Percentiles rank a stretch among this genome's conserved stretches.
These are phyloP conservation scores for Coreoperca whiteheadi DNA, from an alignment of 2,113 vertebrate genomes.

Conservation along the genomic window DNA sequence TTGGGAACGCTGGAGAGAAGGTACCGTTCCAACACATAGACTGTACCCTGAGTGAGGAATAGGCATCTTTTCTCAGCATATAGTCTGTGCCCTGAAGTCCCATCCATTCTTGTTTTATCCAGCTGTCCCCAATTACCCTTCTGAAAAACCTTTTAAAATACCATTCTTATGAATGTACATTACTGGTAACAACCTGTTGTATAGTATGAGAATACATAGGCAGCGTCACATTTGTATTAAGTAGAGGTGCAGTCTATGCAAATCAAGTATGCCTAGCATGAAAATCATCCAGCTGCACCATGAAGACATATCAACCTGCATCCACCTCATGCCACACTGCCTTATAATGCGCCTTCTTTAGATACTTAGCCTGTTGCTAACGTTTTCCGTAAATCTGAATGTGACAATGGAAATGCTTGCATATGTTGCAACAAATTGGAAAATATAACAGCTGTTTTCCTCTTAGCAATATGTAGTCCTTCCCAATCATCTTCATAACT, in stretches of 20 bases:
- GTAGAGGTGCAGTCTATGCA: not conserved
- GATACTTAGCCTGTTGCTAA: not conserved
- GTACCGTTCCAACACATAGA: conserved; percentile 70
- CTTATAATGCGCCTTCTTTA: not conserved
- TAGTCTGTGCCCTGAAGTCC: conserved; percentile 20
- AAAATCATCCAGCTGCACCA: conserved; percentile 16
- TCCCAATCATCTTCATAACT: conserved; percentile 16
- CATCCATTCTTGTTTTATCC: conserved; percentile 28
- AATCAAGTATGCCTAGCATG: not conserved
- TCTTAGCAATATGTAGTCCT: not conserved
- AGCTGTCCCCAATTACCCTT: not conserved
- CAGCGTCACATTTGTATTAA: not conserved
- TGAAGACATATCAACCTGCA: not conserved
- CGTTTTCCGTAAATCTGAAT: not conserved
- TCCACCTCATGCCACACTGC: not conserved
- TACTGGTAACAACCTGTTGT: not conserved
- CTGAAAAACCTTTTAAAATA: not conserved
- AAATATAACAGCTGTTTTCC: not conserved
- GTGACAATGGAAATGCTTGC: not conserved
- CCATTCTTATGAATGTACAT: not conserved
- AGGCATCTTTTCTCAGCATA: conserved; percentile 37
- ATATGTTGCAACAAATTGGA: not conserved
- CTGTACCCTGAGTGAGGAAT: conserved; percentile 41
- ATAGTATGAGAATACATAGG: not conserved
- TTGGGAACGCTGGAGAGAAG: conserved; percentile 80